Base-by-base conservation (phyloP, 1,140 invertebrate genomes). In the Drosophila burlai region DNA sequence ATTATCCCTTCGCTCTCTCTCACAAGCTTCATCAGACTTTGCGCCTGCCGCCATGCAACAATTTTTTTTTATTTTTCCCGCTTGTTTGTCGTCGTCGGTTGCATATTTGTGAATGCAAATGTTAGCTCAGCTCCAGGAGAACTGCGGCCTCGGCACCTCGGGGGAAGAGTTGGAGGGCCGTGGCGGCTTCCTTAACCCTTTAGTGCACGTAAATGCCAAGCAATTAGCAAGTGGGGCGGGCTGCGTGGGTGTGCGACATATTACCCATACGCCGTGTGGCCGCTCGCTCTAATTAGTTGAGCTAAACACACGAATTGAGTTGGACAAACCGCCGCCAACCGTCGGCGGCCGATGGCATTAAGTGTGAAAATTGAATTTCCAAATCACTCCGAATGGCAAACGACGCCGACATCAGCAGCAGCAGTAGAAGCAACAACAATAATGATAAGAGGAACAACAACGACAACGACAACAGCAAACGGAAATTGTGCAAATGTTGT, bases 361-460 rank as follows among this genome's bases (percentile, higher is more conserved):
- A 89, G 84, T 87, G 84, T 87, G 84, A 87, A 87, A 87, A 87
- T 87, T 87, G 84, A 87, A 87, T 87, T 87, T 87, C 73, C 81
- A 89, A 89, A 87, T 87, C 84, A 87, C 84, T 87, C 77, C 77
- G 65, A 80, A 86, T 58, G 80, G 49, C 67, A 71, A 57, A 78
- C 76, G 61, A 76, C 31, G 24, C 29, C 50, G 26, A 16, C 47
- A 49, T 49, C 24, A 49, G 24, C 24, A 24, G 24, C 13, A 50
- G n/a, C 54, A 49, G 24, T 8, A 50, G n/a, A 42, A 49, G 24
- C 63, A 64, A 55, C 50, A 71, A 15, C 31, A 47, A 31, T 65
- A 31, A 31, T 52, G 10, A 52, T 18, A 31, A 34, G 6, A 57
- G 34, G 26, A 42, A 45, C 63, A 64, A 49, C 50, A 71, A 62